Evolutionary conservation across 2,888 invertebrate species (phyloP).

Genomic region (Conus canariensis): DNA sequence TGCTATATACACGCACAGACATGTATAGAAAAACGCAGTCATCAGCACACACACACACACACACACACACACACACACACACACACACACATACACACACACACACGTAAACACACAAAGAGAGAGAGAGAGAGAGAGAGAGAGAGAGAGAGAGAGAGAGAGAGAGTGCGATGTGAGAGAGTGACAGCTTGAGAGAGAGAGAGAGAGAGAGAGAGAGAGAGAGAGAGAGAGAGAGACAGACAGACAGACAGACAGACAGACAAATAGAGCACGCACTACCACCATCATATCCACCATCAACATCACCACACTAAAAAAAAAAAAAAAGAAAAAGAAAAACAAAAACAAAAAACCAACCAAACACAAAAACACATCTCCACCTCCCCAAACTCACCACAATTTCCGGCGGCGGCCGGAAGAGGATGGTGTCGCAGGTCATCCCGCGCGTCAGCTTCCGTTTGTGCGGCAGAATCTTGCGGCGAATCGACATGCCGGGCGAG

Average conservation of each 20-base stretch:
- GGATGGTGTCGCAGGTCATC: slow-evolving; percentile 50
- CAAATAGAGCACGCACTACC: not conserved
- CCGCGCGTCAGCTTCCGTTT: slow-evolving; percentile 55
- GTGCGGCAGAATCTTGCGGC: slow-evolving; percentile 54
- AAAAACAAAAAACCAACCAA: not conserved
- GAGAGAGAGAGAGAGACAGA: not conserved
- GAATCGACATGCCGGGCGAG: slow-evolving; percentile 53
- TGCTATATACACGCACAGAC: not conserved
- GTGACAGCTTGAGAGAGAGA: not conserved
- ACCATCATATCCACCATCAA: not conserved
- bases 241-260: not conserved
- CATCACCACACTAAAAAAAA: not conserved
- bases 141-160: not conserved
- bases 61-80: not conserved
- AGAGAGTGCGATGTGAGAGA: not conserved
- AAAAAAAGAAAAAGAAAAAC: not conserved
- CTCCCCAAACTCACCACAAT: slow-evolving; percentile 44
- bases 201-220: not conserved
- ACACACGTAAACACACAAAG: too few species aligned
- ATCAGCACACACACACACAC: not conserved
- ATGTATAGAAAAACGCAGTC: too few species aligned
- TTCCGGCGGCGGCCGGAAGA: slow-evolving; percentile 52
- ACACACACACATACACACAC: too few species aligned
- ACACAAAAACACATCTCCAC: not conserved
- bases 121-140: not conserved